These are phyloP conservation scores for Siniperca undulata DNA, from an alignment of 2,797 vertebrate species.

Conservation along the genomic window DNA sequence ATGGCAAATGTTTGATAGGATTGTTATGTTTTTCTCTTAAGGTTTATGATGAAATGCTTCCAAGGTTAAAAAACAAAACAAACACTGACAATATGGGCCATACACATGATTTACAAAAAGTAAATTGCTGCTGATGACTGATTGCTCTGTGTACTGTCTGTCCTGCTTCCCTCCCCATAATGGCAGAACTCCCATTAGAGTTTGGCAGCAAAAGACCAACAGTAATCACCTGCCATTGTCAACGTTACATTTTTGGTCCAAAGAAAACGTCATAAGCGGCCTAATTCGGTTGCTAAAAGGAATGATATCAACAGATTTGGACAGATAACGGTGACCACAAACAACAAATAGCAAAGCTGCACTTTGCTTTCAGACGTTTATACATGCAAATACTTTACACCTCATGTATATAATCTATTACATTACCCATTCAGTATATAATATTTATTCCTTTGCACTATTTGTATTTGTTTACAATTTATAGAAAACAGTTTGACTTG, in stretches of 20 bases:
- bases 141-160: background rate
- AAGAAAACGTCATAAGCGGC: constrained; percentile 23
- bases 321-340: background rate
- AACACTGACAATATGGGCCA: background rate
- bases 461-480: no score
- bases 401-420: no score
- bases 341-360: constrained; percentile 13
- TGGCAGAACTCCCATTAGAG: background rate
- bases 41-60: background rate
- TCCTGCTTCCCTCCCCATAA: background rate
- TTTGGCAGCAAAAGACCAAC: constrained; percentile 6
- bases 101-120: background rate
- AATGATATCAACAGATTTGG: background rate
- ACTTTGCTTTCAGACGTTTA: no score
- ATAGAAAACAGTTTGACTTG: no score
- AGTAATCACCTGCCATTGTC: constrained; percentile 11
- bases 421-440: no score
- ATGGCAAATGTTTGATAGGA: background rate
- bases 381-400: no score
- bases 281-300: constrained; percentile 10
- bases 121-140: background rate
- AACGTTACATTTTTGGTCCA: constrained; percentile 8
- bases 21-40: background rate
- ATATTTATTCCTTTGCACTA: no score
- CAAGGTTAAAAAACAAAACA: background rate